Evolutionary conservation across 1,140 invertebrate species (phyloP), one percentile per base, ranked within the genome.

Genomic region (Melanaphis sacchari): DNA sequence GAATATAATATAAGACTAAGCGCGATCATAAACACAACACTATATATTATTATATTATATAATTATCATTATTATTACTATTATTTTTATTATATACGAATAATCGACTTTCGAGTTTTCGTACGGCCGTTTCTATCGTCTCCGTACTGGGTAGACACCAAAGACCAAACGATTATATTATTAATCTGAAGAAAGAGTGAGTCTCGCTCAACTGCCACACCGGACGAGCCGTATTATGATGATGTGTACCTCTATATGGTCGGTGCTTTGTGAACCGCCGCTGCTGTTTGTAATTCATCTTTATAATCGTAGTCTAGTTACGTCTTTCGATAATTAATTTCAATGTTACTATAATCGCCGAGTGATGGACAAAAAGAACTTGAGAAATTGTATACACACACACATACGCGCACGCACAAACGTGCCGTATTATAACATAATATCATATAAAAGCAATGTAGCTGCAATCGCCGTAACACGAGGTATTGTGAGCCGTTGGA

Each of bases 291-390:
- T n/a, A n/a, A 18, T 5, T 76, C 31, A 1, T 76, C 59, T 76
- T 18, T 76, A 76, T 76, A 76, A 76, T n/a, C 59, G 59, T 87
- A 87, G 15, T 31, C n/a, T 76, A 36, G 76, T 36, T 38, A 11
- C 8, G 38, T 40, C 40, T 84, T 88, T 22, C 8, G 43, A 88
- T 88, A 88, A 88, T 88, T 88, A 88, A 88, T 88, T 88, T 52
- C 41, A 46, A 46, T 46, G 36, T 15, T 85, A 41, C 24, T 38
- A 24, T 4, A 4, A 26, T 41, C 84, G 31, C 36, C 84, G 11
- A 87, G 26, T 31, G n/a, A n/a, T 21, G 43, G 82, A 40, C 40
- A 41, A 26, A 85, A 43, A n/a, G 40, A 40, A 76, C 31, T 76
- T 7, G 4, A 18, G 31, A n/a, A 76, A 76, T 76, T 76, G 59